Evolutionary conservation across 1,140 invertebrate genomes (phyloP), one percentile per base, ranked within the genome.

Genomic region (Conus ventricosus): DNA sequence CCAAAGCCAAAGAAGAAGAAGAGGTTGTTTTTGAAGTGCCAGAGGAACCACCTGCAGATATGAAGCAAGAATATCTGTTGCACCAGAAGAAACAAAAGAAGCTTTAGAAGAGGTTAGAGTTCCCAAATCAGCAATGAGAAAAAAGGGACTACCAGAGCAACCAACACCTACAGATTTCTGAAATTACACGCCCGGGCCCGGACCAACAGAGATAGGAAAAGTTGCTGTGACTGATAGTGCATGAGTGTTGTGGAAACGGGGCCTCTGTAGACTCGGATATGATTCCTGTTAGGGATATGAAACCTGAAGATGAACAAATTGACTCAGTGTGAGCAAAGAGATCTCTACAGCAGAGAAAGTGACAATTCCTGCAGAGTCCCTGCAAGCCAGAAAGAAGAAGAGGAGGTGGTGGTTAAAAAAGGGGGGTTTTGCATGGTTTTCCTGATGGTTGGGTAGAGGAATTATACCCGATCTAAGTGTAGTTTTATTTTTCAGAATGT

Each of bases 1-100:
- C 71, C 71, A n/a, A 23, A 76, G 23, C 71, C 71, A 27, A 81
- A 54, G 80, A 67, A 71, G 84, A 86, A 55, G 82, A 88, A 54
- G 53, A 53, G 13, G 39, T 55, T 23, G 63, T 89, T n/a, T 63
- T 63, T 63, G 88, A 88, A 39, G 87, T 90, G 25, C 78, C 89
- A 57, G 87, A 82, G 60, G 89, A 91, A 86, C 76, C 84, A 51
- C 84, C 75, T 85, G 91, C 91, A 25, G 92, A 89, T 17, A 78
- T 85, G 71, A 57, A 11, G 54, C 54, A 63, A 82, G 87, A 87
- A 76, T 84, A 84, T 54, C 27, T 67, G 51, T 86, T 20, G 84
- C 54, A 76, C 53, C 53, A 76, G 57, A 84, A 13, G 11, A 89
- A 80, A 55, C 78, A 25, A 60, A 57, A 54, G 81, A 83, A 91